Percentiles rank a stretch among this genome's conserved stretches.
These are phyloP conservation scores for Ectemnius continuus DNA, from an alignment of 2,888 invertebrate genomes.

Conservation along the genomic window DNA sequence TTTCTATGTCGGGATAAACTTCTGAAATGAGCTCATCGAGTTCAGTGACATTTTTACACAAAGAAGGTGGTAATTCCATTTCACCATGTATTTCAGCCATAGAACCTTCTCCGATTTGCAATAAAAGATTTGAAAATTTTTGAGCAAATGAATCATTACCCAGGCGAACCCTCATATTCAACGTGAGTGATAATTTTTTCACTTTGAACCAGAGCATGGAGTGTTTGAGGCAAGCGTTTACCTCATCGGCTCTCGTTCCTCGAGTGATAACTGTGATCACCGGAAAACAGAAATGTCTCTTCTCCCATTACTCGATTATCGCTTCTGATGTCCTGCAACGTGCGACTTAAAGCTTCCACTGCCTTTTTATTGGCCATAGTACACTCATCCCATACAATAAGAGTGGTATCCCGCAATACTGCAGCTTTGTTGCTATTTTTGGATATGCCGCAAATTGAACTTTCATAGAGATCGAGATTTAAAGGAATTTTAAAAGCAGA, in stretches of 20 bases:
- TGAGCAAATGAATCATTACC: background rate
- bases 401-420: constrained; percentile 61
- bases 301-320: constrained; percentile 7
- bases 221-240: constrained; percentile 25
- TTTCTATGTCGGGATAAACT: background rate
- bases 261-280: constrained; percentile 19
- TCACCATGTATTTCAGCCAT: background rate
- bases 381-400: constrained; percentile 76
- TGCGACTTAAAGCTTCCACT: constrained; percentile 69
- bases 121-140: background rate
- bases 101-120: background rate
- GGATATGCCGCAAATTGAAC: constrained; percentile 68
- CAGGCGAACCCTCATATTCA: constrained; percentile 3
- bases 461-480: constrained; percentile 61
- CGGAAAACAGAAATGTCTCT: constrained; percentile 6
- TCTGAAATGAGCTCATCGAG: background rate
- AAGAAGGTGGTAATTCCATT: background rate
- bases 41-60: background rate
- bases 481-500: constrained; percentile 72
- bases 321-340: constrained; percentile 53
- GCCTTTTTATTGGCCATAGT: constrained; percentile 72
- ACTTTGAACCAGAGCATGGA: constrained; percentile 9
- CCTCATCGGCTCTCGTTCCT: constrained; percentile 15
- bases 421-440: constrained; percentile 59
- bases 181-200: constrained; percentile 19